Percentiles rank a stretch among this genome's conserved stretches.
Evolutionary conservation across 2,797 vertebrate genomes (phyloP).

Genomic region (Clarias laeviceps): DNA sequence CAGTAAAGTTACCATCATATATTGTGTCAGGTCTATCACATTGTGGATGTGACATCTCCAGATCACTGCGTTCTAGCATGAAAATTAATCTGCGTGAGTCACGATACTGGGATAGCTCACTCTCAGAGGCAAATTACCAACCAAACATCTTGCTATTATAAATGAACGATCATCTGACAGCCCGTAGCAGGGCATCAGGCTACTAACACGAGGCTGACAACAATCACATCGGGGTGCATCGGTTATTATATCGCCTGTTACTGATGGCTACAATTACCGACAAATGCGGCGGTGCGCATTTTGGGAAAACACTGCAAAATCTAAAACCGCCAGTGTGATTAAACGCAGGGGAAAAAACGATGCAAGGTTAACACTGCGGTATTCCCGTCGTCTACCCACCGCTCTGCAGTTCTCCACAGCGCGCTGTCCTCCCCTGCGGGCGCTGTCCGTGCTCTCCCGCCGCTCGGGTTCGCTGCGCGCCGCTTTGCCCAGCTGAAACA

Average conservation of each 20-base stretch:
- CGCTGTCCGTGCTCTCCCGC: constrained; percentile 81
- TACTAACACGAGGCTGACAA: constrained; percentile 3
- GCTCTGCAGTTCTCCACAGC: constrained; percentile 90
- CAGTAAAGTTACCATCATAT: not conserved
- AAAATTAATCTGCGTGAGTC: constrained; percentile 35
- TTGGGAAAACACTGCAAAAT: constrained; percentile 14
- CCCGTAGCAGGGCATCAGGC: not conserved
- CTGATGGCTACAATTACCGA: constrained; percentile 5
- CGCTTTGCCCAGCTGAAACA: constrained; percentile 82
- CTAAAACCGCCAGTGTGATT: not conserved
- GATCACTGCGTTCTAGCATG: not conserved
- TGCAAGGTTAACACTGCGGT: constrained; percentile 10
- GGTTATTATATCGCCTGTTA: constrained; percentile 2
- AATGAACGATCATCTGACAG: not conserved
- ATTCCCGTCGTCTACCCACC: constrained; percentile 75
- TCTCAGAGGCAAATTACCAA: not conserved
- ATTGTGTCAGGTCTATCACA: not conserved
- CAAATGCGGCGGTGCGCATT: constrained; percentile 20
- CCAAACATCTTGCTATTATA: constrained; percentile 9
- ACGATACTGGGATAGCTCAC: constrained; percentile 19
- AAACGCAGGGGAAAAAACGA: not conserved
- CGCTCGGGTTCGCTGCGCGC: constrained; percentile 81
- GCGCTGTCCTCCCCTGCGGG: constrained; percentile 74
- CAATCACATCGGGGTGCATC: not conserved
- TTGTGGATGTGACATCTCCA: constrained; percentile 19